phyloP scores from a whole-genome alignment of 1,140 invertebrate genomes.

The Brachionus paranguensis region DNA sequence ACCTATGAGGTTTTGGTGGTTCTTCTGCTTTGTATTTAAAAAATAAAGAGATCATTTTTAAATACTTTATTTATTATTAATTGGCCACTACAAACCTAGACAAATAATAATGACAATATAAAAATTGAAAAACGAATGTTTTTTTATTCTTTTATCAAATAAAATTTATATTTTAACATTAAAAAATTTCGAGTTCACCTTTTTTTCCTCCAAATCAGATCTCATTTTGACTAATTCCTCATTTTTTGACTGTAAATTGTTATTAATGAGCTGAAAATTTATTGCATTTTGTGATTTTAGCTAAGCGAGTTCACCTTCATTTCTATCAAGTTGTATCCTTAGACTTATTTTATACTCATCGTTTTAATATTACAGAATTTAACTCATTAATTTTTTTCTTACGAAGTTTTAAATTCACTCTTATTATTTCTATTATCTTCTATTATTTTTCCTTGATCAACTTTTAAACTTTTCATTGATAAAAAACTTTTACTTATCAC shows the following conservation, averaged over 20 bases:
- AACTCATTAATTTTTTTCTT: neutral
- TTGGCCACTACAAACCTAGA: no score
- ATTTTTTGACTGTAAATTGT: neutral
- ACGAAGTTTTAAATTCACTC: neutral
- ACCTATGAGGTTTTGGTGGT: no score
- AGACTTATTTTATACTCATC: neutral
- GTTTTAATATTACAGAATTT: neutral
- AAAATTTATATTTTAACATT: no score
- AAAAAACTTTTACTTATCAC: neutral
- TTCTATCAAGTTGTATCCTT: neutral
- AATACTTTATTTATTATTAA: no score
- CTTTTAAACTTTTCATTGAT: neutral
- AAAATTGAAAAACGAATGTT: no score
- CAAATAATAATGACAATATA: no score
- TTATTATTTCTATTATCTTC: neutral
- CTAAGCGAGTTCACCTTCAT: neutral
- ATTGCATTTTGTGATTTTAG: neutral
- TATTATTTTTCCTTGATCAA: neutral
- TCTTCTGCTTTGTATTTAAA: no score
- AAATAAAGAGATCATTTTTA: no score
- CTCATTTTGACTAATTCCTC: neutral
- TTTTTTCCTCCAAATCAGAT: neutral
- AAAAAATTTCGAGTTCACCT: neutral
- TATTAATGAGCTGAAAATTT: neutral
- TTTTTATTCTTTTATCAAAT: no score